Percentiles rank a stretch among this genome's conserved stretches.
phyloP scores from a whole-genome alignment of 2,888 invertebrate species.

The Harpagoxenus sublaevis region DNA sequence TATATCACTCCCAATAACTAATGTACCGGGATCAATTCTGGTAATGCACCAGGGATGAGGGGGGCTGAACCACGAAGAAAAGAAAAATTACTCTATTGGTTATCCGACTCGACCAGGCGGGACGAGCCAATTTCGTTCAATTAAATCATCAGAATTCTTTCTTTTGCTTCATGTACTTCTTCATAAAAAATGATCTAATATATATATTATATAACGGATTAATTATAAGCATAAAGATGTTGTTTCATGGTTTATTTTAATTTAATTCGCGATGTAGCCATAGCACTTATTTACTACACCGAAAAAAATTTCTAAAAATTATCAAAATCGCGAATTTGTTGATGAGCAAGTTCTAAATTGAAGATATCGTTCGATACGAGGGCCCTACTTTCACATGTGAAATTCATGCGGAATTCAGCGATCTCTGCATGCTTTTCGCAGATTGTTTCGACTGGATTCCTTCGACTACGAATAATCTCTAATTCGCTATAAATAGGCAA shows the following conservation, averaged over 20 bases:
- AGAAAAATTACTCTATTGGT: slow-evolving; percentile 43
- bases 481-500: slow-evolving; percentile 8
- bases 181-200: neutral
- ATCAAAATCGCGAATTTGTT: neutral
- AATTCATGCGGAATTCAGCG: neutral
- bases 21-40: slow-evolving; percentile 37
- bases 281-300: neutral
- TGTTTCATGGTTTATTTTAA: neutral
- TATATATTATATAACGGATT: neutral
- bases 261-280: neutral
- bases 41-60: slow-evolving; percentile 8
- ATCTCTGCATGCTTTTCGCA: neutral
- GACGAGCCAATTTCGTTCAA: slow-evolving; percentile 26
- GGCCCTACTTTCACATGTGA: neutral
- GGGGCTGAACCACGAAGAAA: neutral
- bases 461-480: neutral
- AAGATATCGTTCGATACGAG: neutral
- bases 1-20: slow-evolving; percentile 37
- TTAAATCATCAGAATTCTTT: slow-evolving; percentile 24
- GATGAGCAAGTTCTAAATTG: neutral
- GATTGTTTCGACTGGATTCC: neutral
- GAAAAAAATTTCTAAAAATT: neutral
- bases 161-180: neutral
- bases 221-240: neutral
- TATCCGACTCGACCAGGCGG: slow-evolving; percentile 29